These are phyloP conservation scores for Sardinella longiceps DNA, from an alignment of 2,797 vertebrate species.

Conservation along the genomic window DNA sequence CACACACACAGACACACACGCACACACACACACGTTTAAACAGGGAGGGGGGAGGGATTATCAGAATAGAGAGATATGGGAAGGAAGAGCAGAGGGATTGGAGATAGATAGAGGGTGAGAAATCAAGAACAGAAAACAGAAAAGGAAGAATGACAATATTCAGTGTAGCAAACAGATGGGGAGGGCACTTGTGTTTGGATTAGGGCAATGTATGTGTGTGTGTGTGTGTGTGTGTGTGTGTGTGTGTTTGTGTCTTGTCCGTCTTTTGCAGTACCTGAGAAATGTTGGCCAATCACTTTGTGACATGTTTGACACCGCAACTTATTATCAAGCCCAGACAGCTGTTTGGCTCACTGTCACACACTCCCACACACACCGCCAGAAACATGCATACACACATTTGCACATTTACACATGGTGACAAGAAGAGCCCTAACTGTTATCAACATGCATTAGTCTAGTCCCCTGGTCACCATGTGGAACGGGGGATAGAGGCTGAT, in stretches of 20 bases:
- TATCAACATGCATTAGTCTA: neutral
- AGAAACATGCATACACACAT: neutral
- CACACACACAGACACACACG: too few relatives aligned
- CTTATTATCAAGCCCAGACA: neutral
- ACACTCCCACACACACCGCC: neutral
- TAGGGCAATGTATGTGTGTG: neutral
- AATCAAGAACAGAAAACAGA: neutral
- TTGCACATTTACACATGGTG: neutral
- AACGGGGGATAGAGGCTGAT: neutral
- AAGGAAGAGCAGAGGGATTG: too few relatives aligned
- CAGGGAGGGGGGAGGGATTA: neutral
- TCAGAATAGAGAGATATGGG: too few relatives aligned
- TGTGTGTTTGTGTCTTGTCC: neutral
- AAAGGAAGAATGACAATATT: neutral
- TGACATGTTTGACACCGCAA: neutral
- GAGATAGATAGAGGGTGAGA: too few relatives aligned
- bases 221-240: constrained; percentile 9
- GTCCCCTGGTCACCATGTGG: neutral
- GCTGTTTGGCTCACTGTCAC: neutral
- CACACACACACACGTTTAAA: neutral
- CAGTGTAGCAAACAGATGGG: neutral
- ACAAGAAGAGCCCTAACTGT: neutral
- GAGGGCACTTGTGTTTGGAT: neutral
- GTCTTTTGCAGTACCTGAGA: neutral
- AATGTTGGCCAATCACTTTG: neutral